These are phyloP conservation scores for Crotalus tigris DNA, from an alignment of 2,113 vertebrate genomes.

Conservation along the genomic window DNA sequence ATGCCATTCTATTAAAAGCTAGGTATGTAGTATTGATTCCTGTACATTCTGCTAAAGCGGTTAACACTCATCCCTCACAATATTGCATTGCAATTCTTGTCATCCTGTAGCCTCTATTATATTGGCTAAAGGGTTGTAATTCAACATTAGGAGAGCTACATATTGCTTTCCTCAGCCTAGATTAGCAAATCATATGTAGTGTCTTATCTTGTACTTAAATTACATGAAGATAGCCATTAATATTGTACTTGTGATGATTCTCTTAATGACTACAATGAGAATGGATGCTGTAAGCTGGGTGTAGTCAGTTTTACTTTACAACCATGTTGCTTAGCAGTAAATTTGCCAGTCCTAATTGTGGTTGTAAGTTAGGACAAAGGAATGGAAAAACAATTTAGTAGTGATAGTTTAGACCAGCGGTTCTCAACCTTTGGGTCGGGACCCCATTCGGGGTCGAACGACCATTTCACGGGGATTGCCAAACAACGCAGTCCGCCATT, in stretches of 20 bases:
- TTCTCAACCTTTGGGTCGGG: too few species aligned
- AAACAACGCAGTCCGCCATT: too few species aligned
- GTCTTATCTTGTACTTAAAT: neutral
- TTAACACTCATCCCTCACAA: neutral
- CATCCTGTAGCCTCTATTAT: neutral
- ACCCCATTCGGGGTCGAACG: too few species aligned
- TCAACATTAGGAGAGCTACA: neutral
- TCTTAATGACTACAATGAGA: neutral
- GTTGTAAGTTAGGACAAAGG: neutral
- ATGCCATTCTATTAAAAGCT: neutral
- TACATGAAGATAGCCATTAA: neutral
- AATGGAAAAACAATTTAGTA: neutral
- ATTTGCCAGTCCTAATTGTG: neutral
- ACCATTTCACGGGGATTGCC: too few species aligned
- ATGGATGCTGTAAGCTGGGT: neutral
- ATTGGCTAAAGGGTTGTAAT: neutral
- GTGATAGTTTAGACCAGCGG: neutral
- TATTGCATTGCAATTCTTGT: neutral
- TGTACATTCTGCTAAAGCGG: neutral
- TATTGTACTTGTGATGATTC: neutral
- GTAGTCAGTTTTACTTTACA: neutral
- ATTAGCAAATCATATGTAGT: neutral
- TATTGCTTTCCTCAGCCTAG: neutral
- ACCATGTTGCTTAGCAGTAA: neutral
- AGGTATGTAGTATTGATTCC: neutral